Evolutionary conservation across 1,140 invertebrate genomes (phyloP).

Genomic region (Araneus ventricosus): DNA sequence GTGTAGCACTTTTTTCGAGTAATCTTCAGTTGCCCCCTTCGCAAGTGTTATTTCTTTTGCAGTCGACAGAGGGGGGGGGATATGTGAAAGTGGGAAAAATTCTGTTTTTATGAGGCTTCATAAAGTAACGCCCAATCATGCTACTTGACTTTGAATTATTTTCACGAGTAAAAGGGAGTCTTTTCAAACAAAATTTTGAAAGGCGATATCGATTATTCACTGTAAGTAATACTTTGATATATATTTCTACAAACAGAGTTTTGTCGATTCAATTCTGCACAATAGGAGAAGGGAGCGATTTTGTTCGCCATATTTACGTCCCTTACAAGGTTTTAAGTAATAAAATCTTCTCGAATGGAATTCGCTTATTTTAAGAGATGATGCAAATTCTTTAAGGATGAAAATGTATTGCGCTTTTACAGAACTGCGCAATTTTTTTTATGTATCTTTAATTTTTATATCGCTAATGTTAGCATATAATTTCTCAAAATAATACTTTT

Average conservation of each 20-base stretch:
- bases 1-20: constrained; percentile 55
- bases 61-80: background rate
- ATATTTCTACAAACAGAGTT: constrained; percentile 20
- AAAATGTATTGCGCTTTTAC: background rate
- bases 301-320: background rate
- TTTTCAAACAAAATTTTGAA: constrained; percentile 62
- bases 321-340: background rate
- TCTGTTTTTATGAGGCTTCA: constrained; percentile 70
- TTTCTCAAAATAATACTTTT: no score
- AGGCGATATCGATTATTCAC: constrained; percentile 46
- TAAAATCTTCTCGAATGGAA: background rate
- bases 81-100: constrained; percentile 51
- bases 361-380: background rate
- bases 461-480: background rate
- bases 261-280: background rate
- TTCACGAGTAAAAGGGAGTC: constrained; percentile 49
- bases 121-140: constrained; percentile 69
- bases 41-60: constrained; percentile 52
- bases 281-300: no score
- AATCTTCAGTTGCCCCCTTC: constrained; percentile 59
- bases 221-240: constrained; percentile 28
- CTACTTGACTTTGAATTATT: constrained; percentile 66
- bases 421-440: background rate
- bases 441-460: background rate
- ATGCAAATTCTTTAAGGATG: background rate